Conservation (phyloP, 2,888 invertebrate species). For the Zelleria hepariella region DNA sequence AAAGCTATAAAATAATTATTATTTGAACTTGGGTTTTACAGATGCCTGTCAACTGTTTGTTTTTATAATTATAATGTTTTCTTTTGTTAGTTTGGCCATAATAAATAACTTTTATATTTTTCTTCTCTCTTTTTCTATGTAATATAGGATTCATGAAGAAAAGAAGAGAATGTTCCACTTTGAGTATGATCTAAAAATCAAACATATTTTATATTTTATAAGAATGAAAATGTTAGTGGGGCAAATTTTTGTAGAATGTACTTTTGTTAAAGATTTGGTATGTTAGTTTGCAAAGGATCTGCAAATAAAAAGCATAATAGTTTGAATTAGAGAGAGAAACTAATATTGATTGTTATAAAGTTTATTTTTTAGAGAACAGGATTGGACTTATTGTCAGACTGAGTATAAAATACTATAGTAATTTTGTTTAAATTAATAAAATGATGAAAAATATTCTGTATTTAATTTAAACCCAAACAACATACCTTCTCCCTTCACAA, state of each 20-base stretch:
- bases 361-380: conserved; percentile 48
- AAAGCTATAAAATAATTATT: too few relatives aligned
- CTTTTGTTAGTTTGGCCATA: too few relatives aligned
- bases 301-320: conserved; percentile 33
- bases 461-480: conserved; percentile 15
- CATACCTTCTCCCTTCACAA: too few relatives aligned
- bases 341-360: conserved; percentile 35
- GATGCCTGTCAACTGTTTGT: neutral
- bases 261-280: neutral
- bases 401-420: conserved; percentile 62
- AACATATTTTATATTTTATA: neutral
- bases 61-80: neutral
- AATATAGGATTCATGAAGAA: neutral
- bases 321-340: conserved; percentile 13
- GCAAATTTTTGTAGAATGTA: neutral
- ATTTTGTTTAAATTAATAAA: conserved; percentile 58
- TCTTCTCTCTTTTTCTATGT: neutral
- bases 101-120: neutral
- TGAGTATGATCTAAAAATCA: neutral
- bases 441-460: conserved; percentile 22
- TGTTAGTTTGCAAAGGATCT: conserved; percentile 9
- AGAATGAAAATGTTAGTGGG: neutral
- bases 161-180: neutral
- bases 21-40: neutral
- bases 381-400: conserved; percentile 51